These are phyloP conservation scores for Eleginops maclovinus DNA, from an alignment of 2,113 vertebrate genomes.

Conservation along the genomic window DNA sequence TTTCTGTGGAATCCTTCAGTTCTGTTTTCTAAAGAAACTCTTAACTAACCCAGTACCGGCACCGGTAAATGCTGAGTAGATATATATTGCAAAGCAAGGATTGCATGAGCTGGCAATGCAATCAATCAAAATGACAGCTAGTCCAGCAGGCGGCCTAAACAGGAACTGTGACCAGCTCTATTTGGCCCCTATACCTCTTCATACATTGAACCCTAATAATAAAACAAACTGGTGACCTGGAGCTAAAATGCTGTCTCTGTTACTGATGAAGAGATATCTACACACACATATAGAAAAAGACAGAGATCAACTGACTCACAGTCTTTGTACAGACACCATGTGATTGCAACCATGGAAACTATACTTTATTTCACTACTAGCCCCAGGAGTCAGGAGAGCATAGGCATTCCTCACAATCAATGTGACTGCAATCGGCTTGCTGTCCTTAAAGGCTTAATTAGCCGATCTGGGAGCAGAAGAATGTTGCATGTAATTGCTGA, in stretches of 20 bases:
- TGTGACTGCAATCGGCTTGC: slow-evolving; percentile 49
- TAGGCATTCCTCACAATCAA: slow-evolving; percentile 53
- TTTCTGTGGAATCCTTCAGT: no score
- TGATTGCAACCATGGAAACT: slow-evolving; percentile 69
- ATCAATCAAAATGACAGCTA: slow-evolving; percentile 79
- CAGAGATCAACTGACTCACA: slow-evolving; percentile 57
- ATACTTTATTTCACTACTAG: slow-evolving; percentile 32
- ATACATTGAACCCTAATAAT: slow-evolving; percentile 55
- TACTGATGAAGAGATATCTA: slow-evolving; percentile 44
- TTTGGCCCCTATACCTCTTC: slow-evolving; percentile 53
- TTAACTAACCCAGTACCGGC: no score
- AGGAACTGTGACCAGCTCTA: slow-evolving; percentile 58
- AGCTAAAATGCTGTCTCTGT: slow-evolving; percentile 55
- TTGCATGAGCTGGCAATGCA: slow-evolving; percentile 60
- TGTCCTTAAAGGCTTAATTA: slow-evolving; percentile 82
- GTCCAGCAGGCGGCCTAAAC: slow-evolving; percentile 51
- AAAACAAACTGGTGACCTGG: slow-evolving; percentile 60
- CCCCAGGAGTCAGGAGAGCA: slow-evolving; percentile 57
- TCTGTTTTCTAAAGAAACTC: slow-evolving; percentile 15
- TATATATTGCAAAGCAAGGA: slow-evolving; percentile 72
- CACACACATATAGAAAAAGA: slow-evolving; percentile 16
- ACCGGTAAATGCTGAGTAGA: slow-evolving; percentile 10
- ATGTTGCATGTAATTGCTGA: slow-evolving; percentile 73
- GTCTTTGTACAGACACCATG: slow-evolving; percentile 47
- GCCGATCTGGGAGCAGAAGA: slow-evolving; percentile 67